Evolutionary conservation across 2,797 vertebrate genomes (phyloP), one percentile per base, ranked within the genome.

Genomic region (Cirrhinus molitorella): DNA sequence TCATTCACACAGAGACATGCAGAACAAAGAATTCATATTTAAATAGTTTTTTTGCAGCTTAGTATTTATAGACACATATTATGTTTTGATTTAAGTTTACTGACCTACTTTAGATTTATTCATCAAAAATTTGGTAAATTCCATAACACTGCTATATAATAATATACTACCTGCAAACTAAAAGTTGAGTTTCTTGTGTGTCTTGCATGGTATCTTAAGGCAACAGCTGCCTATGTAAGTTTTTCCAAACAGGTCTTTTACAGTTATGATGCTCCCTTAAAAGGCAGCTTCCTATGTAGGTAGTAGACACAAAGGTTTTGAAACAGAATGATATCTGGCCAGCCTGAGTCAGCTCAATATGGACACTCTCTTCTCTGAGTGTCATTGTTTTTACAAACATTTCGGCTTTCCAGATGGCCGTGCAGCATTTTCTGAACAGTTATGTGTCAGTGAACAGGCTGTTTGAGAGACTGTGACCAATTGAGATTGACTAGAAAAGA

Each of bases 281-380:
- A 57, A 57, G 10, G 53, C 53, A 12, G 11, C 57, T 59, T 14
- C 2, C 51, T 55, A 21, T 55, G 21, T n/a, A 21, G 19, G 51
- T n/a, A 55, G 53, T n/a, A 55, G 53, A 57, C 61, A 65, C 28
- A 4, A 10, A 34, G 61, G 61, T 65, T 65, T 65, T 34, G 17
- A 10, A 65, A 65, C 31, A 34, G 61, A 65, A 76, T n/a, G 19
- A 88, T 51, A 68, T 45, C 49, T 45, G 86, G 74, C 86, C 80
- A 83, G 65, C 25, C n/a, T 90, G 83, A 89, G 88, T 89, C 89
- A 91, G 89, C 89, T 92, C 91, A 94, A 92, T 93, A 92, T 92
- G 90, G 89, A 87, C 75, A 65, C 10, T 57, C 23, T 25, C 57
- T 59, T 59, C 57, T 14, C 11, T 57, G 55, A 57, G 57, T 7